phyloP scores from a whole-genome alignment of 1,140 invertebrate genomes.

The Oryctes rhinoceros region DNA sequence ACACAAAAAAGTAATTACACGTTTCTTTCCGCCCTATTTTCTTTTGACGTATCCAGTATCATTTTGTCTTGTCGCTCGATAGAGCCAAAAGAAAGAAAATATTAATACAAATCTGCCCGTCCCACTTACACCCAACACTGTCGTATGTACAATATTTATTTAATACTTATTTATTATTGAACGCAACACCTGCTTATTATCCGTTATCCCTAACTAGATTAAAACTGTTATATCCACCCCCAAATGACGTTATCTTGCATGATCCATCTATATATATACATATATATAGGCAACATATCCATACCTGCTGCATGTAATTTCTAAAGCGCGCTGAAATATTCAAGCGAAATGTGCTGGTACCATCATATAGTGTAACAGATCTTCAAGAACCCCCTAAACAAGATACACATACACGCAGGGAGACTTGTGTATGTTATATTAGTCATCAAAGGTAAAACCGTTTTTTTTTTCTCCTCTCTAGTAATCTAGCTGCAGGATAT shows the following conservation, averaged over 20 bases:
- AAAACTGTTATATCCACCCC: neutral
- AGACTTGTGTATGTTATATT: neutral
- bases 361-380: conserved; percentile 11
- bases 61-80: too few relatives aligned
- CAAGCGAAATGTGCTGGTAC: neutral
- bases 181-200: neutral
- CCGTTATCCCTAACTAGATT: neutral
- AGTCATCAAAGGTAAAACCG: conserved; percentile 14
- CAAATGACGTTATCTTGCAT: neutral
- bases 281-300: neutral
- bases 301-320: conserved; percentile 1
- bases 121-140: too few relatives aligned
- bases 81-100: too few relatives aligned
- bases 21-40: conserved; percentile 11
- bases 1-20: conserved; percentile 12
- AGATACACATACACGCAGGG: neutral
- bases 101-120: too few relatives aligned
- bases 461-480: neutral
- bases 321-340: neutral
- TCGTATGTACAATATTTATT: too few relatives aligned
- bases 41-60: neutral
- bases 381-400: conserved; percentile 13
- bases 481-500: conserved; percentile 7
- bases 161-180: neutral
- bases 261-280: neutral